Evolutionary conservation across 2,113 vertebrate genomes (phyloP).

Genomic region (Gambusia holbrooki): DNA sequence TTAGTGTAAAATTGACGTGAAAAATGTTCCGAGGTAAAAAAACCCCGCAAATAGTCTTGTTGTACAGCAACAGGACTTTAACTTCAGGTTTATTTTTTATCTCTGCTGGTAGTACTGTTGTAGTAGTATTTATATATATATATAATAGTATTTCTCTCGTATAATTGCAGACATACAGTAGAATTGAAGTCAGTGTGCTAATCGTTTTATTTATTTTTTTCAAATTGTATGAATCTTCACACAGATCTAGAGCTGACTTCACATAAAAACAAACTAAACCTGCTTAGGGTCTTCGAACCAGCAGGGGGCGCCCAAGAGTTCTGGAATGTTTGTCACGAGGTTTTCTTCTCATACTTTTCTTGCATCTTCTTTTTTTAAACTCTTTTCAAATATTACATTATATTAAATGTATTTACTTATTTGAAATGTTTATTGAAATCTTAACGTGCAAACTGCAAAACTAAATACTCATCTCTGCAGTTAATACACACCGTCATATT

Average conservation of each 20-base stretch:
- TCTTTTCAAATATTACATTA: no score
- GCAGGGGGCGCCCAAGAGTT: not conserved
- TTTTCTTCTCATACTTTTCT: no score
- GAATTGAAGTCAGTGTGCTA: not conserved
- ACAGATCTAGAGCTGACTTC: not conserved
- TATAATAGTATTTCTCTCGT: conserved; percentile 38
- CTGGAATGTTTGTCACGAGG: not conserved
- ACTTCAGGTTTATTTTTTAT: conserved; percentile 43
- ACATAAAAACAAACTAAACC: not conserved
- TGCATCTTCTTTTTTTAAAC: no score
- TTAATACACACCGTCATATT: no score
- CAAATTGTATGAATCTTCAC: not conserved
- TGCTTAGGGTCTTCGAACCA: not conserved
- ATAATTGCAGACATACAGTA: conserved; percentile 29
- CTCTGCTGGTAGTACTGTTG: conserved; percentile 18
- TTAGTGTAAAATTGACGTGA: not conserved
- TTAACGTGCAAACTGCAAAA: not conserved
- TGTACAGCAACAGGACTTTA: conserved; percentile 13
- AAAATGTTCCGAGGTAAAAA: conserved; percentile 1
- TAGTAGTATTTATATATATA: no score
- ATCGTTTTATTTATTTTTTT: not conserved
- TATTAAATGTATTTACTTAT: no score
- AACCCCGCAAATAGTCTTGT: conserved; percentile 11
- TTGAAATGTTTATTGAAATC: no score
- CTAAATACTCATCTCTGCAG: not conserved